Evolutionary conservation across 1,140 invertebrate genomes (phyloP).

Genomic region (Paraescarpia echinospica): DNA sequence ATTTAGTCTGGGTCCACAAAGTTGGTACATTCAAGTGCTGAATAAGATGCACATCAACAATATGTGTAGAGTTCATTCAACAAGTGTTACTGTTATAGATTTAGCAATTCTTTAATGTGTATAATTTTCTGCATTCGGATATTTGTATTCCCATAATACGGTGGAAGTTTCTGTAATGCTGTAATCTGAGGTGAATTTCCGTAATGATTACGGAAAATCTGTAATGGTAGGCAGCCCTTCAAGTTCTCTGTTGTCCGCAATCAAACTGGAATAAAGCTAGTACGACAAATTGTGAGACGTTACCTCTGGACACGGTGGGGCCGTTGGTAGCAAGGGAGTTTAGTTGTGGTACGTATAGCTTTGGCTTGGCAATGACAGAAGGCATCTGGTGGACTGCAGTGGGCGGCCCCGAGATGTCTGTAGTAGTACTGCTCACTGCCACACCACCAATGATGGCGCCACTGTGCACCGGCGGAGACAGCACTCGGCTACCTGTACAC

Average conservation of each 20-base stretch:
- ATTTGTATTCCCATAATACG: too few species aligned
- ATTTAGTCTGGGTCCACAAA: too few species aligned
- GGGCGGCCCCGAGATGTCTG: not conserved
- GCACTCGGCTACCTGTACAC: not conserved
- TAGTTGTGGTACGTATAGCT: conserved; percentile 33
- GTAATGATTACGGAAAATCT: too few species aligned
- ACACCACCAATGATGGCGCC: not conserved
- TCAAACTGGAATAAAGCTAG: not conserved
- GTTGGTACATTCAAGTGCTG: too few species aligned
- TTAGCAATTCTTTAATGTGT: too few species aligned
- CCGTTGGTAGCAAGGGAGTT: conserved; percentile 43
- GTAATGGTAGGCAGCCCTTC: too few species aligned
- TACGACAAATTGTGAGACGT: not conserved
- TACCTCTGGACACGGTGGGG: conserved; percentile 26
- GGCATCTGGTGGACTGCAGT: conserved; percentile 52
- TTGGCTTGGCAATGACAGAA: conserved; percentile 54
- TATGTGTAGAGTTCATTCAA: too few species aligned
- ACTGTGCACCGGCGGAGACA: not conserved
- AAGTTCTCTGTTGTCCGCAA: not conserved
- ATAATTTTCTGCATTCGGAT: too few species aligned
- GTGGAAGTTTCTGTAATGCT: too few species aligned
- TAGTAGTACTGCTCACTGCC: not conserved
- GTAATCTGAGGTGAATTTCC: too few species aligned
- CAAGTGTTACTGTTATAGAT: too few species aligned
- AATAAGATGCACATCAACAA: too few species aligned